Conservation (phyloP, 2,797 vertebrate species). For the Chelmon rostratus region DNA sequence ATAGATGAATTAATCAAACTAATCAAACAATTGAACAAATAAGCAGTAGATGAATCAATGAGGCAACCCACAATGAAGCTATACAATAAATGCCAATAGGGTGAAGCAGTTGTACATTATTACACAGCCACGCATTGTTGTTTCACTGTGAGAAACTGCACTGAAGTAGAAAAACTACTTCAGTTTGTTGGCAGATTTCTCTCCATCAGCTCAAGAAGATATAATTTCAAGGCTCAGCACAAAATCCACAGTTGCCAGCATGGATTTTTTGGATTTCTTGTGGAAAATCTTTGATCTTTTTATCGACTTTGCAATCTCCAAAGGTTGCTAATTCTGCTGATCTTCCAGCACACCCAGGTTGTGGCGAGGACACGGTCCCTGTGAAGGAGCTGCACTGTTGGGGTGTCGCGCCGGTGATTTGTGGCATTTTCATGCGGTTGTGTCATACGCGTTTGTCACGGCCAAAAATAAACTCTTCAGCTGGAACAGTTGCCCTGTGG, state of each 20-base stretch:
- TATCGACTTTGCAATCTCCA: background rate
- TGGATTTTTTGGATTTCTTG: background rate
- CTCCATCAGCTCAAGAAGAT: background rate
- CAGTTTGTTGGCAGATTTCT: background rate
- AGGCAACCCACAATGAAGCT: background rate
- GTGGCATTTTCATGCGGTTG: slow-evolving; percentile 19
- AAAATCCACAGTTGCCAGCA: background rate
- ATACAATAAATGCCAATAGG: background rate
- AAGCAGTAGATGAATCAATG: background rate
- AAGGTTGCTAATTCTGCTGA: background rate
- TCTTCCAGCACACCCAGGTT: background rate
- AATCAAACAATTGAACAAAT: background rate
- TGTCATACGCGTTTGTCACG: slow-evolving; percentile 42
- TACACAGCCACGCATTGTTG: background rate
- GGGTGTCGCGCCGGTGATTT: slow-evolving; percentile 26
- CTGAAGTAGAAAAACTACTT: background rate
- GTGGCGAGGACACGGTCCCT: background rate
- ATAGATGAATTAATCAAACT: background rate
- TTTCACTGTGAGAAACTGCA: background rate
- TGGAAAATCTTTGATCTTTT: background rate
- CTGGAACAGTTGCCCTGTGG: slow-evolving; percentile 27
- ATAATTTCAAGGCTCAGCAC: background rate
- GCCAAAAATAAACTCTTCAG: slow-evolving; percentile 64
- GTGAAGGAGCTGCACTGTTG: background rate
- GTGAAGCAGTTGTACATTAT: background rate